A percentile compares a stretch with the other conserved stretches of the same genome.
Evolutionary conservation across 2,888 invertebrate species (phyloP).

Genomic region (Junonia oenone): DNA sequence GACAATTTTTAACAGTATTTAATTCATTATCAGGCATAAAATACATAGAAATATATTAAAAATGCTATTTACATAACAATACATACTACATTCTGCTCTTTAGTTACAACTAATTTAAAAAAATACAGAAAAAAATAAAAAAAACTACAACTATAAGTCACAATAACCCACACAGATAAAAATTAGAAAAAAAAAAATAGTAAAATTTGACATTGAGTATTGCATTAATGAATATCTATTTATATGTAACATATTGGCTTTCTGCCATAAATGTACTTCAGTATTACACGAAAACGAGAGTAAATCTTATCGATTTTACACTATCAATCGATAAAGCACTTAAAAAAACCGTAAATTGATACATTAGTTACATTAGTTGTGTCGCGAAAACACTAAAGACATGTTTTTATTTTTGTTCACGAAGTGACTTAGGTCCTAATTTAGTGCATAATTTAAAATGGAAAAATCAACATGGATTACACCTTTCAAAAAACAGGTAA

Average conservation of each 20-base stretch:
- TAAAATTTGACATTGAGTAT: not conserved
- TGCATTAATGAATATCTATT: not conserved
- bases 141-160: no score
- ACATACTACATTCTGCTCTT: no score
- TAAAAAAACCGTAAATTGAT: constrained; percentile 1
- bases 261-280: not conserved
- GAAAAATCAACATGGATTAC: constrained; percentile 35
- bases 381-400: not conserved
- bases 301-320: constrained; percentile 8
- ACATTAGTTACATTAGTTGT: not conserved
- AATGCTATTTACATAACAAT: no score
- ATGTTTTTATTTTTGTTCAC: not conserved
- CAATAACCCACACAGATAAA: no score
- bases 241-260: constrained; percentile 2
- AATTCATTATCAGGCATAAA: no score
- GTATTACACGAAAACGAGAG: not conserved
- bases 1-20: no score
- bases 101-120: no score
- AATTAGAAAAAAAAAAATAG: no score
- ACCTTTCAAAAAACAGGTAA: constrained; percentile 41
- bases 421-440: not conserved
- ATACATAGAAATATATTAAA: no score
- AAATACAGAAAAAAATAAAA: no score
- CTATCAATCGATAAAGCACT: constrained; percentile 17
- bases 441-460: constrained; percentile 19